phyloP scores from a whole-genome alignment of 2,888 invertebrate genomes.

The Nipponacmea schrenckii region DNA sequence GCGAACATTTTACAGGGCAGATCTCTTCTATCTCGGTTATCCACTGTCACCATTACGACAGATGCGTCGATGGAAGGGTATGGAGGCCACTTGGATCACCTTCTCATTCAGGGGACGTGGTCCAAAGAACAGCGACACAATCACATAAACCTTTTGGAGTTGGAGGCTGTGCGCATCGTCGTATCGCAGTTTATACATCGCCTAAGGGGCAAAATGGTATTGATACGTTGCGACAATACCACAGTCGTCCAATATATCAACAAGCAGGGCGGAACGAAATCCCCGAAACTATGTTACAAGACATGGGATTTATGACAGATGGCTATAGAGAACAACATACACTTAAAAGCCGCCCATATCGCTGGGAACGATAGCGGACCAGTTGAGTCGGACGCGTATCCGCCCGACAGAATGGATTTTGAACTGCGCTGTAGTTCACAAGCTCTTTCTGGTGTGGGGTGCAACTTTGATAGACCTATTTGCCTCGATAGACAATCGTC shows the following conservation, averaged over 20 bases:
- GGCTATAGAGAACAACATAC: too few relatives aligned
- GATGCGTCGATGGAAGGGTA: constrained; percentile 14
- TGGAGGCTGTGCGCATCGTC: too few relatives aligned
- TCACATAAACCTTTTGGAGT: constrained; percentile 12
- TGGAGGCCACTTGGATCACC: constrained; percentile 10
- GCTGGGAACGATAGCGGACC: too few relatives aligned
- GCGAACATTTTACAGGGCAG: constrained; percentile 1
- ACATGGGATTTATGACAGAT: too few relatives aligned
- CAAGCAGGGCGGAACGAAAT: constrained; percentile 9
- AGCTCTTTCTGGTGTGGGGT: too few relatives aligned
- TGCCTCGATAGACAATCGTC: too few relatives aligned
- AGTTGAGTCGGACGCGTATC: constrained; percentile 21
- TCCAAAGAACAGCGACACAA: neutral
- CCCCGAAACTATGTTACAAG: neutral
- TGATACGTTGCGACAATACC: constrained; percentile 15
- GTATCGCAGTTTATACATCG: too few relatives aligned
- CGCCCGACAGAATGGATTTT: constrained; percentile 30
- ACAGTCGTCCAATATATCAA: constrained; percentile 11
- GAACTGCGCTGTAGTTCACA: constrained; percentile 15
- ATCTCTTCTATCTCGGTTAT: neutral
- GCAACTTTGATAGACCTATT: too few relatives aligned
- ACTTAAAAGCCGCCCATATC: too few relatives aligned
- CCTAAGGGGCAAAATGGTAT: too few relatives aligned
- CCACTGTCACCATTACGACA: constrained; percentile 5
- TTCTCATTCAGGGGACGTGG: constrained; percentile 15